Percentiles rank a stretch among this genome's conserved stretches.
Evolutionary conservation across 2,113 vertebrate species (phyloP).

Genomic region (Cephalopholis sonnerati): DNA sequence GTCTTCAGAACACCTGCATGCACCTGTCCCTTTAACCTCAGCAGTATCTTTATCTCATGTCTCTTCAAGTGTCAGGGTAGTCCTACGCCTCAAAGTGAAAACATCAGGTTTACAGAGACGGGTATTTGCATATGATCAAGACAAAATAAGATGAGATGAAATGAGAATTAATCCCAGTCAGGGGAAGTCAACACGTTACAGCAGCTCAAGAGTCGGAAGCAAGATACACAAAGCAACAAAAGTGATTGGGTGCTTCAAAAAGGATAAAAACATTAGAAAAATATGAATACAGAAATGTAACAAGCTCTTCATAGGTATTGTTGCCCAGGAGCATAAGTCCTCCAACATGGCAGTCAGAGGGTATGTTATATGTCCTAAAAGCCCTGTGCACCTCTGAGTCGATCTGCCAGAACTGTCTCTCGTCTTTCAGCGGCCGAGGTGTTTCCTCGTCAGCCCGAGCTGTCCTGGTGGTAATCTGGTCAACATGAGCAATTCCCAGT

Average conservation of each 20-base stretch:
- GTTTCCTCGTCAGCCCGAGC: slow-evolving; percentile 43
- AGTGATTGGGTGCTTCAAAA: too few species aligned
- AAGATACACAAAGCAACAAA: too few species aligned
- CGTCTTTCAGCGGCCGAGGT: slow-evolving; percentile 44
- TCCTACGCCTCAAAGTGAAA: background rate
- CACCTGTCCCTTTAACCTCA: background rate
- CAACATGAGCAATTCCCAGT: slow-evolving; percentile 30
- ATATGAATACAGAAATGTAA: slow-evolving; percentile 13
- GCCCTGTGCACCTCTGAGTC: slow-evolving; percentile 6
- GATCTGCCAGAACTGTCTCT: slow-evolving; percentile 36
- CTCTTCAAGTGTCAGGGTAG: background rate
- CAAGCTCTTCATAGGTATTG: slow-evolving; percentile 50
- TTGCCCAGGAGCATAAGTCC: slow-evolving; percentile 3
- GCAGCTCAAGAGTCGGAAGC: too few species aligned
- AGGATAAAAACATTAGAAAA: too few species aligned
- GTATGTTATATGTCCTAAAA: slow-evolving; percentile 45
- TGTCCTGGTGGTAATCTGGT: slow-evolving; percentile 32
- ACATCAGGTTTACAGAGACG: background rate
- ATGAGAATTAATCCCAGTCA: too few species aligned
- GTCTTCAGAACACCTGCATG: background rate
- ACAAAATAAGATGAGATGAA: too few species aligned
- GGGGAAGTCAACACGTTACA: too few species aligned
- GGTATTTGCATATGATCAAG: background rate
- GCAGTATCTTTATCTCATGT: background rate
- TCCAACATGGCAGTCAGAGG: background rate